These are phyloP conservation scores for Paramuricea clavata DNA, from an alignment of 92 coral and sea anemone genomes.

Conservation along the genomic window DNA sequence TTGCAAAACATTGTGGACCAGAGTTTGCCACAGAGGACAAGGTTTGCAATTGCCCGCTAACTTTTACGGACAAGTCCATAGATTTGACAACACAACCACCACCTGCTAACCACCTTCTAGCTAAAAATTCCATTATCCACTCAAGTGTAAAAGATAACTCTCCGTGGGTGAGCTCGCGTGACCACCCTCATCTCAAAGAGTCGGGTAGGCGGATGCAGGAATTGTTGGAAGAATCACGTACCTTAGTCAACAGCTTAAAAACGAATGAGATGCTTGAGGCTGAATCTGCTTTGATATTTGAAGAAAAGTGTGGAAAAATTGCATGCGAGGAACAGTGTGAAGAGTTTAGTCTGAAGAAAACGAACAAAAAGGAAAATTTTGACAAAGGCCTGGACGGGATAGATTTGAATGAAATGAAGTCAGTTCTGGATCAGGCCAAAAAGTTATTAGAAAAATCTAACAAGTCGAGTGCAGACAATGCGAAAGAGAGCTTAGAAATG, in stretches of 20 bases:
- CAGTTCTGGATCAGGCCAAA: conserved; percentile 4
- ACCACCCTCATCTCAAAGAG: not conserved
- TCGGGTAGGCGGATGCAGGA: conserved; percentile 30
- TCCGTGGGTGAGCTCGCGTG: not conserved
- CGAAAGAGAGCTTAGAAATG: not conserved
- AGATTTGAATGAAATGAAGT: conserved; percentile 11
- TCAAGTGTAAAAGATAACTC: not conserved
- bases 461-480: not conserved
- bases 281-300: not conserved
- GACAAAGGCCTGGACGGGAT: not conserved
- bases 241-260: not conserved
- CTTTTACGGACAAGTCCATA: not conserved
- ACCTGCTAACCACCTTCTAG: not conserved
- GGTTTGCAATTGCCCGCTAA: not conserved
- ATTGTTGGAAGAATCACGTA: conserved; percentile 20
- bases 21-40: not conserved
- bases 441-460: conserved; percentile 2
- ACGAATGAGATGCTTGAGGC: not conserved
- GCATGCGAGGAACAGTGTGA: not conserved
- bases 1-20: conserved; percentile 3
- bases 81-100: not conserved
- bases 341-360: not conserved
- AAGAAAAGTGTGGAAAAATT: not conserved
- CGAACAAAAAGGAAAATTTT: not conserved
- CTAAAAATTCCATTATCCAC: not conserved